These are phyloP conservation scores for Akabosia matsudoensis DNA, from an alignment of 1,140 invertebrate species.

Conservation along the genomic window DNA sequence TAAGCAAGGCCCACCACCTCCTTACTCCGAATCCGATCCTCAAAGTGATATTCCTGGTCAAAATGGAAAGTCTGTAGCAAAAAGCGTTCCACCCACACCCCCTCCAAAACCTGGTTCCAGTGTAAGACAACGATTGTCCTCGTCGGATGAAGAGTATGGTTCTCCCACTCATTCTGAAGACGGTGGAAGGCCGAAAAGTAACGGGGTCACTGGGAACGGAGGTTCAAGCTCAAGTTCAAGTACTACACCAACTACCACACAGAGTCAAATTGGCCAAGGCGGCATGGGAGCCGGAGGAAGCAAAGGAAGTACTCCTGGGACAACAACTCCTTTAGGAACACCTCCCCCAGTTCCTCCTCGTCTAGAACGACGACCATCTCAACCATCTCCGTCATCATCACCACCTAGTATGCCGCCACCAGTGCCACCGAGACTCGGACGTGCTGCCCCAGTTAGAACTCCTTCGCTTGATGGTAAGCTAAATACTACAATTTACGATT, in stretches of 20 bases:
- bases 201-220: constrained; percentile 27
- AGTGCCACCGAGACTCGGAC: constrained; percentile 43
- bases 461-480: constrained; percentile 45
- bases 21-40: not conserved
- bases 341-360: constrained; percentile 46
- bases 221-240: constrained; percentile 34
- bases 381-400: constrained; percentile 41
- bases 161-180: constrained; percentile 15
- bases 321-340: constrained; percentile 38
- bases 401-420: constrained; percentile 45
- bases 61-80: constrained; percentile 15
- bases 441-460: constrained; percentile 45
- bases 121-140: constrained; percentile 17
- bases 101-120: constrained; percentile 40
- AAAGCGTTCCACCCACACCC: constrained; percentile 38
- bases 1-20: not conserved
- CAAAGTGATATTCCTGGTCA: not conserved
- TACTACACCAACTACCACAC: constrained; percentile 41
- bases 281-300: constrained; percentile 5
- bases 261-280: constrained; percentile 31
- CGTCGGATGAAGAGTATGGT: constrained; percentile 26
- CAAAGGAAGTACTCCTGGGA: constrained; percentile 42
- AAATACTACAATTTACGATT: not conserved
- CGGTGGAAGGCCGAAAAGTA: constrained; percentile 16
- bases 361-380: constrained; percentile 43